Percentiles rank a stretch among this genome's conserved stretches.
These are phyloP conservation scores for Pseudotriccus pelzelni DNA, from an alignment of 2,797 vertebrate species.

Conservation along the genomic window DNA sequence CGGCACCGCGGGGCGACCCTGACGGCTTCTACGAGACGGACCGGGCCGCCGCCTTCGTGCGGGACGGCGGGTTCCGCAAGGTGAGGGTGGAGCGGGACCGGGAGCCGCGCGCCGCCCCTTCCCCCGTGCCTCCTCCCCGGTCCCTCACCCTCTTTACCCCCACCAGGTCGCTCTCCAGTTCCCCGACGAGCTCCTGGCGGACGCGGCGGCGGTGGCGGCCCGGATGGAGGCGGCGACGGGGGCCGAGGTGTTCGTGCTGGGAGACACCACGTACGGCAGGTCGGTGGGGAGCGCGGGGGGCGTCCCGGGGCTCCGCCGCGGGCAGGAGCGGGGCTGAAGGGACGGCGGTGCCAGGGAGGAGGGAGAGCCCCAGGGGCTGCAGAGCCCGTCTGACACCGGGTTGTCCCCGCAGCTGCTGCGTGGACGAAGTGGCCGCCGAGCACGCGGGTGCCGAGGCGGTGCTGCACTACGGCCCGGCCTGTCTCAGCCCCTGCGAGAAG, in stretches of 20 bases:
- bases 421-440: slow-evolving; percentile 92
- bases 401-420: slow-evolving; percentile 86
- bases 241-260: slow-evolving; percentile 85
- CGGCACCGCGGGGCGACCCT: slow-evolving; percentile 31
- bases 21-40: slow-evolving; percentile 82
- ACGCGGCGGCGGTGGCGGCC: slow-evolving; percentile 80
- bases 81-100: slow-evolving; percentile 34
- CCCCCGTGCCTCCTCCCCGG: not conserved
- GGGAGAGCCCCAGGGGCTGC: not conserved
- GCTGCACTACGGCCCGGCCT: slow-evolving; percentile 91
- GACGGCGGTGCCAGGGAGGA: not conserved
- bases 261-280: slow-evolving; percentile 96
- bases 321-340: not conserved
- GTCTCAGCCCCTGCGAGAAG: slow-evolving; percentile 87
- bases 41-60: slow-evolving; percentile 80
- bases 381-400: not conserved
- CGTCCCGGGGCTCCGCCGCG: no score
- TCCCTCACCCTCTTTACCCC: not conserved
- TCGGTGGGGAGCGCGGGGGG: slow-evolving; percentile 29
- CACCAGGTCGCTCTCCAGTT: slow-evolving; percentile 94
- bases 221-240: slow-evolving; percentile 78
- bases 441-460: slow-evolving; percentile 83
- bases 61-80: slow-evolving; percentile 73
- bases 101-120: not conserved
- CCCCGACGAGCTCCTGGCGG: slow-evolving; percentile 87